Evolutionary conservation across 2,797 vertebrate genomes (phyloP), one percentile per base, ranked within the genome.

Genomic region (Gambusia yucatana): DNA sequence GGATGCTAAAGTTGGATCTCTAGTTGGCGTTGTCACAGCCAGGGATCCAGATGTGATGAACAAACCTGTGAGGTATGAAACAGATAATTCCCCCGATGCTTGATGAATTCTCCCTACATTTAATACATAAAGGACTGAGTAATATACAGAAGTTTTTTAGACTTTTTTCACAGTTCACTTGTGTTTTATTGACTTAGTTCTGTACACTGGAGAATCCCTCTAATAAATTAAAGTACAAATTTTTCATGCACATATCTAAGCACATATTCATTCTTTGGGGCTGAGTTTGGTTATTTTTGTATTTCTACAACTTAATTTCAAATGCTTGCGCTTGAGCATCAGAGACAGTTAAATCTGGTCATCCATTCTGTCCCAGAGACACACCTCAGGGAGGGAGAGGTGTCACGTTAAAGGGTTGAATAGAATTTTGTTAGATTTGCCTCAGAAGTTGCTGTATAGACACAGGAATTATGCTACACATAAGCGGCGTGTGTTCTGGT

Each of bases 21-120:
- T 97, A n/a, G 97, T 99, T 86, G 98, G 97, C 11, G 86, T 96
- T 16, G 96, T 99, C 91, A 96, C 96, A 0, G 98, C 98, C 41
- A 96, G 94, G 79, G 98, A 99, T 93, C 98, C 98, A 0, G 98
- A 99, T 84, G 94, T 95, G 74, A 97, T 96, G 1, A 97, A 97
- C 77, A 97, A 96, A 81, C 97, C 97, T 5, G 93, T 99, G 88
- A 97, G 98, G 98, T 99, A 97, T 1, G 78, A 3, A 74, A 52
- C 7, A 52, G 1, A 52, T 3, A 16, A 69, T 28, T 57, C 57
- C 2, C 39, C 4, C 0, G 2, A 6, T 22, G 10, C 9, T 50
- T n/a, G 33, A 52, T 52, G 6, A 39, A 69, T 69, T 69, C 25
- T 28, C 4, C 6, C 25, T 14, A n/a, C 25, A n/a, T 13, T 70